Percentiles rank a stretch among this genome's conserved stretches.
phyloP scores from a whole-genome alignment of 2,888 invertebrate species.

The Drosophila paramelanica region DNA sequence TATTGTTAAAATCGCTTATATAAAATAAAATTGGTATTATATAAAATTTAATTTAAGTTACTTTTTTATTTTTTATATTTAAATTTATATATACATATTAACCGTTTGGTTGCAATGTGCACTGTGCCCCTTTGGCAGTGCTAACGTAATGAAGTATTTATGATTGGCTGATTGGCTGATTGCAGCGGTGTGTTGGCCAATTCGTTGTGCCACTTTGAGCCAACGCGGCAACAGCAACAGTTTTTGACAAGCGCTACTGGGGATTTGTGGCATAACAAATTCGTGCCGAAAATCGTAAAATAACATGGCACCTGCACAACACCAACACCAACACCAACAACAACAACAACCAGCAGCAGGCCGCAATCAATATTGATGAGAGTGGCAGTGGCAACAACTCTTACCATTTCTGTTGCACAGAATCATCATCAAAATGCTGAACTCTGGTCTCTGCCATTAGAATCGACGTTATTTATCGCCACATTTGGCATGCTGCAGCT shows the following conservation, averaged over 20 bases:
- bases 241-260: slow-evolving; percentile 72
- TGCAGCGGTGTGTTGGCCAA: slow-evolving; percentile 42
- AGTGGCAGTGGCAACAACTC: slow-evolving; percentile 45
- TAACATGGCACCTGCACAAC: slow-evolving; percentile 44
- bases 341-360: slow-evolving; percentile 4
- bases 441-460: slow-evolving; percentile 11
- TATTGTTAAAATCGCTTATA: neutral
- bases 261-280: slow-evolving; percentile 75
- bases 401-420: slow-evolving; percentile 23
- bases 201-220: slow-evolving; percentile 44
- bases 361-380: slow-evolving; percentile 72
- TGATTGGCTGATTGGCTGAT: slow-evolving; percentile 68
- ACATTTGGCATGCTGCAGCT: slow-evolving; percentile 30
- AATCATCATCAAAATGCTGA: slow-evolving; percentile 11
- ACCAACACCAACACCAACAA: neutral
- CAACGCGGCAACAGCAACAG: slow-evolving; percentile 39
- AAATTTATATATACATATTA: too few species aligned
- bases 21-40: too few species aligned
- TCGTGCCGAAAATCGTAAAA: slow-evolving; percentile 62
- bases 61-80: neutral
- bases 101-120: slow-evolving; percentile 25
- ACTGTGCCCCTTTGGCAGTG: slow-evolving; percentile 21
- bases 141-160: slow-evolving; percentile 73
- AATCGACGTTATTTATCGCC: slow-evolving; percentile 39
- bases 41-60: too few species aligned